Percentiles rank a stretch among this genome's conserved stretches.
phyloP scores from a whole-genome alignment of 2,888 invertebrate genomes.

The Trissolcus brochymenae region DNA sequence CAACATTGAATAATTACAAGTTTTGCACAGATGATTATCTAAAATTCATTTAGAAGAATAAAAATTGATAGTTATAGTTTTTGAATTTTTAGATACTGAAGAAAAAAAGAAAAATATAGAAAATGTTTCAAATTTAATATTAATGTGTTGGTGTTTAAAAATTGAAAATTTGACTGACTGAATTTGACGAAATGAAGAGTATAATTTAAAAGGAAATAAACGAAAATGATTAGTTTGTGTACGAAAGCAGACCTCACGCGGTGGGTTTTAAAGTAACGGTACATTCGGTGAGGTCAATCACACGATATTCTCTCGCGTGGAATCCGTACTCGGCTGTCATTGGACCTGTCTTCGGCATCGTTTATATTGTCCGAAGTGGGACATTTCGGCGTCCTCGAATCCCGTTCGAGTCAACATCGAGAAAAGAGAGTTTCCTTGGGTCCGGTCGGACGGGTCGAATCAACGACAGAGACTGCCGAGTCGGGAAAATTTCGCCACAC shows the following conservation, averaged over 20 bases:
- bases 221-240: conserved; percentile 38
- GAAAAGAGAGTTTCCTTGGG: conserved; percentile 54
- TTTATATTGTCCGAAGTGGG: conserved; percentile 59
- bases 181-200: background rate
- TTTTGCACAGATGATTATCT: no score
- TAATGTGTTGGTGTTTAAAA: no score
- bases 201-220: background rate
- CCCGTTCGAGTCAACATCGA: conserved; percentile 25
- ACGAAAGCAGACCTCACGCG: conserved; percentile 35
- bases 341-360: conserved; percentile 46
- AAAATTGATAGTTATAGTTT: background rate
- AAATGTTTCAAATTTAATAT: no score
- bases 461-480: conserved; percentile 15
- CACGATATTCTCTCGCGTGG: conserved; percentile 55
- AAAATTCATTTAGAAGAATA: background rate
- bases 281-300: conserved; percentile 57
- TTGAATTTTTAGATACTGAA: no score
- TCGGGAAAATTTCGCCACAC: conserved; percentile 40
- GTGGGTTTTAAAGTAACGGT: conserved; percentile 57
- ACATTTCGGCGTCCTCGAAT: conserved; percentile 42
- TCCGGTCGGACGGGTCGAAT: conserved; percentile 33
- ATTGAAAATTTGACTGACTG: background rate
- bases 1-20: no score
- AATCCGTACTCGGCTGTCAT: conserved; percentile 54
- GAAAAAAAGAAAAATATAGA: no score